Evolutionary conservation across 2,797 vertebrate species (phyloP).

Genomic region (Artibeus jamaicensis): DNA sequence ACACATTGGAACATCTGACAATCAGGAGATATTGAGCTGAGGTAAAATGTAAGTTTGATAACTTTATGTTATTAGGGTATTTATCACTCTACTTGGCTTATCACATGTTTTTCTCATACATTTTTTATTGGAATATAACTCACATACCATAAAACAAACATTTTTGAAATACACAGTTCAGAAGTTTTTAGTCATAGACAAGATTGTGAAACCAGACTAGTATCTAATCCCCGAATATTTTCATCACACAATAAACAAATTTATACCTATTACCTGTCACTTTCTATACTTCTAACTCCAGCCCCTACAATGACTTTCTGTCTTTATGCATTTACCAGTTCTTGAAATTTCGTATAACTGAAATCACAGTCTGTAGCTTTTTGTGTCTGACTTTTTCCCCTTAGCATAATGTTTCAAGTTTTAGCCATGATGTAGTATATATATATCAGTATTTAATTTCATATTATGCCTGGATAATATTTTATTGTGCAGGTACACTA

Average conservation of each 20-base stretch:
- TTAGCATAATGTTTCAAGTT: neutral
- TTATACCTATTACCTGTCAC: neutral
- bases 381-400: too few relatives aligned
- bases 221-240: neutral
- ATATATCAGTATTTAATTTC: neutral
- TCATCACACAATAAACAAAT: neutral
- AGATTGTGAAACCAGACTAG: neutral
- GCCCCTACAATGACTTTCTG: neutral
- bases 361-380: too few relatives aligned
- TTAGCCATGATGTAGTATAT: neutral
- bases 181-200: neutral
- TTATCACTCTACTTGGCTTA: neutral
- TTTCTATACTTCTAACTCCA: neutral
- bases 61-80: neutral
- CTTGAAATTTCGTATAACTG: neutral
- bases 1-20: neutral
- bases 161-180: neutral
- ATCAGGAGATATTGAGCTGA: neutral
- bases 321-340: neutral
- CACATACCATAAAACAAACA: neutral
- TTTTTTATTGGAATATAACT: neutral
- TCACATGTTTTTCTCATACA: neutral
- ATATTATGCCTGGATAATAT: neutral
- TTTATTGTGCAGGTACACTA: neutral
- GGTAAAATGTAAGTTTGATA: neutral